Evolutionary conservation across 2,113 vertebrate species (phyloP).

Genomic region (Megaptera novaeangliae): DNA sequence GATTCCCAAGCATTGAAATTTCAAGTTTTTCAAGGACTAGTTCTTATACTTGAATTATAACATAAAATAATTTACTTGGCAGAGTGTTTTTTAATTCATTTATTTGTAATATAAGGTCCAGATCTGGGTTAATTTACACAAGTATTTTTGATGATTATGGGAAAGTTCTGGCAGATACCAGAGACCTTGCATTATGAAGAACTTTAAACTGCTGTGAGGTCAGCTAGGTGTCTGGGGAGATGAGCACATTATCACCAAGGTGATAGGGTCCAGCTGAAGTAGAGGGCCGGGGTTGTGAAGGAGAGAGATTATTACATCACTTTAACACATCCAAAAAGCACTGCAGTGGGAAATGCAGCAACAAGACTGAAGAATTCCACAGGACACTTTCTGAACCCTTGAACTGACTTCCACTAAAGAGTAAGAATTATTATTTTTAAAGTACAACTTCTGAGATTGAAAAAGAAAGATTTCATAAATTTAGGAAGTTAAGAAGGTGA

Average conservation of each 20-base stretch:
- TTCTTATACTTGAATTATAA: not conserved
- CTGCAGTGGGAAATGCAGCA: not conserved
- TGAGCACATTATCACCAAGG: not conserved
- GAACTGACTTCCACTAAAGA: not conserved
- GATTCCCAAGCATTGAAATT: not conserved
- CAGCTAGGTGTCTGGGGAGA: not conserved
- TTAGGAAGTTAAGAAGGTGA: not conserved
- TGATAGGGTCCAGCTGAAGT: not conserved
- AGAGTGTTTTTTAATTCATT: not conserved
- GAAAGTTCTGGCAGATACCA: not conserved
- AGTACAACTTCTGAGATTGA: not conserved
- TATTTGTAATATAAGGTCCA: not conserved
- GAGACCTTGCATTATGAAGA: not conserved
- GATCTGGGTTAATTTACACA: not conserved
- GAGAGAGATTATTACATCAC: not conserved
- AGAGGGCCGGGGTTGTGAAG: accelerated
- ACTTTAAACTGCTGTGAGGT: not conserved
- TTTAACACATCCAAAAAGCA: not conserved
- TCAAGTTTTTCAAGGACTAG: not conserved
- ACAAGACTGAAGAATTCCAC: not conserved
- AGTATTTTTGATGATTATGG: not conserved
- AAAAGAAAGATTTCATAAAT: not conserved
- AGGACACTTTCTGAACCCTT: not conserved
- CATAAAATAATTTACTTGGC: not conserved
- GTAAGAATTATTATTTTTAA: not conserved